Conservation (phyloP, 2,797 vertebrate species). For the Acipenser transmontanus region DNA sequence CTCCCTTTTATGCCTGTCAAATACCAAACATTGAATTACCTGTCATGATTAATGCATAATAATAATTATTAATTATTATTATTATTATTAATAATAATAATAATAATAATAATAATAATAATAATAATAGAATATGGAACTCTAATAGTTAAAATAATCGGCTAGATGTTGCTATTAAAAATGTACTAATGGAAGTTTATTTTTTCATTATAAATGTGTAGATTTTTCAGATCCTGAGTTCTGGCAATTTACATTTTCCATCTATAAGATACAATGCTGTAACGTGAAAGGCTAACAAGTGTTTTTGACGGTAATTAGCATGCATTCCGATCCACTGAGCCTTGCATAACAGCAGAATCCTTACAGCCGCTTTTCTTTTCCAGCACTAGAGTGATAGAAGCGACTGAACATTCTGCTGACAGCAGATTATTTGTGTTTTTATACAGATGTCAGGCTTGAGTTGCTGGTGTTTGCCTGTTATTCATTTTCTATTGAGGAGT, state of each 20-base stretch:
- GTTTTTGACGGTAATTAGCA: slow-evolving; percentile 87
- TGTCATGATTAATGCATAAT: neutral
- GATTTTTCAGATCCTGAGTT: too few species aligned
- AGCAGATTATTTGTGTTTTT: slow-evolving; percentile 87
- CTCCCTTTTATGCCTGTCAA: neutral
- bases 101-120: too few species aligned
- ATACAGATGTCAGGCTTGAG: slow-evolving; percentile 74
- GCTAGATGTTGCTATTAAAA: too few species aligned
- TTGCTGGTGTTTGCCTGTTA: slow-evolving; percentile 64
- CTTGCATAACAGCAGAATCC: slow-evolving; percentile 69
- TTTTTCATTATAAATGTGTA: too few species aligned
- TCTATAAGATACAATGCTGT: slow-evolving; percentile 59
- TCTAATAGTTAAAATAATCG: too few species aligned
- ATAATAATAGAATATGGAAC: too few species aligned
- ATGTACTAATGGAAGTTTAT: too few species aligned
- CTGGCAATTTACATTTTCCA: neutral
- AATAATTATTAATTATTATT: too few species aligned
- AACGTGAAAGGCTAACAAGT: slow-evolving; percentile 59
- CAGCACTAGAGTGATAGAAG: slow-evolving; percentile 68
- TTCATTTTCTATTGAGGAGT: slow-evolving; percentile 25
- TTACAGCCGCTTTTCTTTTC: slow-evolving; percentile 67
- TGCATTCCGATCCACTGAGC: slow-evolving; percentile 96
- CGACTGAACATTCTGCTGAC: slow-evolving; percentile 77
- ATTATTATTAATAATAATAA: too few species aligned
- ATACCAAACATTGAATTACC: neutral